A percentile compares a stretch with the other conserved stretches of the same genome.
Conservation (phyloP, 2,797 vertebrate species). For the Gallinago stenura region DNA sequence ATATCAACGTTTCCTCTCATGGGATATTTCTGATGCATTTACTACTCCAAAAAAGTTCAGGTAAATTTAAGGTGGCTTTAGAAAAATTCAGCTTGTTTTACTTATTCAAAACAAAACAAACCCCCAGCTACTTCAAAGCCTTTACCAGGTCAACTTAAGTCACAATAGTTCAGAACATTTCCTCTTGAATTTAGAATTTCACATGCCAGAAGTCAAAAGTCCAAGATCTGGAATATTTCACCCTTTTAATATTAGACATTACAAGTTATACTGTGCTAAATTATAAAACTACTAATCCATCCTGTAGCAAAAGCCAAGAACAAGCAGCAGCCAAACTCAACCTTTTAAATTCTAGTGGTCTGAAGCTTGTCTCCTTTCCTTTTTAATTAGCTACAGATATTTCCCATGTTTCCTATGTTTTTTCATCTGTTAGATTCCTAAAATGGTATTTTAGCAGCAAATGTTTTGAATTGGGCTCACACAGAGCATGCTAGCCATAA, state of each 20-base stretch:
- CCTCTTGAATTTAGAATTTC: constrained; percentile 35
- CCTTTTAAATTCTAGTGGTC: neutral
- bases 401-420: neutral
- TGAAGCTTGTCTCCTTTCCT: neutral
- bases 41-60: neutral
- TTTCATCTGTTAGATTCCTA: neutral
- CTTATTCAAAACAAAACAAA: constrained; percentile 6
- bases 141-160: constrained; percentile 7
- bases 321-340: constrained; percentile 4
- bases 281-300: constrained; percentile 18
- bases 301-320: constrained; percentile 25
- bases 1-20: neutral
- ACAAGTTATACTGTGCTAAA: neutral
- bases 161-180: constrained; percentile 13
- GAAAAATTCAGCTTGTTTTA: neutral
- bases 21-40: neutral
- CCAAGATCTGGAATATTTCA: constrained; percentile 42
- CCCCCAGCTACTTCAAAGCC: constrained; percentile 19
- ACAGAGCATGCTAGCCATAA: neutral
- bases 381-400: constrained; percentile 11
- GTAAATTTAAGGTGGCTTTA: constrained; percentile 7
- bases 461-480: neutral
- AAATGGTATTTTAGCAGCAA: neutral
- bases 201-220: constrained; percentile 21
- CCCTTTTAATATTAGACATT: constrained; percentile 9